Evolutionary conservation across 2,888 invertebrate species (phyloP).

Genomic region (Ennomos quercinarius): DNA sequence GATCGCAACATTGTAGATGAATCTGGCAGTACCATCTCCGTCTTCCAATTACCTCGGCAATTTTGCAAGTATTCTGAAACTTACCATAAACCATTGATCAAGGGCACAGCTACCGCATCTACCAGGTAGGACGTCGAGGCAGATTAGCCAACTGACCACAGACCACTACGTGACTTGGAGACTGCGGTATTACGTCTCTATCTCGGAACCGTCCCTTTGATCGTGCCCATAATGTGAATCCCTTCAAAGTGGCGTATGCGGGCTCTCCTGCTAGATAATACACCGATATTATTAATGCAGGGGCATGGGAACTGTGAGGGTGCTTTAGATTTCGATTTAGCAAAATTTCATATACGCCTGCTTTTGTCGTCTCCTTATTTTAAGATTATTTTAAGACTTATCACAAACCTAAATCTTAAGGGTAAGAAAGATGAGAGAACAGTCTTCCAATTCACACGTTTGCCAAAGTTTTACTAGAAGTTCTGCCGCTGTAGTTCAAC

Average conservation of each 20-base stretch:
- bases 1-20: too few species aligned
- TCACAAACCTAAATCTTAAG: too few species aligned
- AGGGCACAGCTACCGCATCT: conserved; percentile 17
- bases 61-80: too few species aligned
- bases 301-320: neutral
- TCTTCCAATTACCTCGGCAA: too few species aligned
- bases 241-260: conserved; percentile 28
- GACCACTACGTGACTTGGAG: conserved; percentile 53
- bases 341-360: neutral
- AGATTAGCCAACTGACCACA: conserved; percentile 58
- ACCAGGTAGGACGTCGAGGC: conserved; percentile 37
- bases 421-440: too few species aligned
- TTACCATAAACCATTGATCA: conserved; percentile 2
- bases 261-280: conserved; percentile 20
- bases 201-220: conserved; percentile 47
- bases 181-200: conserved; percentile 42
- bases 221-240: conserved; percentile 38
- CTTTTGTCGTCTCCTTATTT: neutral
- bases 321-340: conserved; percentile 1
- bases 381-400: too few species aligned
- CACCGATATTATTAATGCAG: neutral
- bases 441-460: too few species aligned
- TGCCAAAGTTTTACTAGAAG: too few species aligned
- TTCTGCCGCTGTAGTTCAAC: too few species aligned
- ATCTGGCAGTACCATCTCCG: too few species aligned